Conservation (phyloP, 2,888 invertebrate genomes). For the Andrena chrysosceles region DNA sequence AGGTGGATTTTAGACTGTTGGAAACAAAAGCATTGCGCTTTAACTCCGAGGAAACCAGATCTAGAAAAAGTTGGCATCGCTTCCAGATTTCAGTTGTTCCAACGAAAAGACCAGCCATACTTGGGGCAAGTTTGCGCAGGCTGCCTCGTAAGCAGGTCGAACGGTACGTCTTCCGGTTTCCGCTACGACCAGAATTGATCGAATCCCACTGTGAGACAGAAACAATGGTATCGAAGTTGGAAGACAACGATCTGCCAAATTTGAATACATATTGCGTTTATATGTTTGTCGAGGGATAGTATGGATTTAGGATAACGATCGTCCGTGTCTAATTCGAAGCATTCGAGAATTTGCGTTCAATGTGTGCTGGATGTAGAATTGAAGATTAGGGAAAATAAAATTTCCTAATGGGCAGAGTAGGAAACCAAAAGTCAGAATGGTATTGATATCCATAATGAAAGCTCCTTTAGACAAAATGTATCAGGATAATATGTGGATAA, state of each 20-base stretch:
- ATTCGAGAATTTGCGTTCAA: too few relatives aligned
- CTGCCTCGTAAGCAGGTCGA: slow-evolving; percentile 77
- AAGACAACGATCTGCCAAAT: not conserved
- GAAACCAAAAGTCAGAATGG: too few relatives aligned
- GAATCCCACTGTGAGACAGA: slow-evolving; percentile 64
- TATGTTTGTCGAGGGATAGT: not conserved
- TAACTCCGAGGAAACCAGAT: not conserved
- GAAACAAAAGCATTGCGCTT: not conserved
- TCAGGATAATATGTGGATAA: too few relatives aligned
- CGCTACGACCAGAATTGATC: slow-evolving; percentile 73
- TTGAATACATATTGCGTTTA: not conserved
- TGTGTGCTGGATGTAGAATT: too few relatives aligned
- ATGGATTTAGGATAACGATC: not conserved
- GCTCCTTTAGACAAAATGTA: too few relatives aligned
- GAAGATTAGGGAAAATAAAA: too few relatives aligned
- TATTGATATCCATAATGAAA: too few relatives aligned
- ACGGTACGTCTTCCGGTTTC: slow-evolving; percentile 77
- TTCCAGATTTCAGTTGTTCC: slow-evolving; percentile 77
- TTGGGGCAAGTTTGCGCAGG: slow-evolving; percentile 52
- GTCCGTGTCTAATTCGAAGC: too few relatives aligned
- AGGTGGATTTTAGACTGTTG: not conserved
- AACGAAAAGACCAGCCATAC: slow-evolving; percentile 33
- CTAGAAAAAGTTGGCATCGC: slow-evolving; percentile 78
- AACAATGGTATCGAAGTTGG: not conserved
- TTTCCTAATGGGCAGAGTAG: too few relatives aligned